A percentile compares a stretch with the other conserved stretches of the same genome.
These are phyloP conservation scores for Ctenopoma multispine DNA, from an alignment of 2,797 vertebrate species.

Conservation along the genomic window DNA sequence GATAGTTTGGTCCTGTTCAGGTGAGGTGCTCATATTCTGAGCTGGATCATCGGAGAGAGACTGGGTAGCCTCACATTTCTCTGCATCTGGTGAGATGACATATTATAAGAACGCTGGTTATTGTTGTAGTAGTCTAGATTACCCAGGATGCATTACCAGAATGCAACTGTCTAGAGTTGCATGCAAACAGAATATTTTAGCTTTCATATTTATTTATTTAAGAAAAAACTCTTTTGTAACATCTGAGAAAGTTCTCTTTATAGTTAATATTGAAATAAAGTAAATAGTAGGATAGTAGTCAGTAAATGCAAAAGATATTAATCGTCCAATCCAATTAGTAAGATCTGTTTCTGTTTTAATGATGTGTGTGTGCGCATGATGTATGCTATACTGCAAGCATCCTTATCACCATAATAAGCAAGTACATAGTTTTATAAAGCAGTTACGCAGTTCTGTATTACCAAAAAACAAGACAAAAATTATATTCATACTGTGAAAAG, in stretches of 20 bases:
- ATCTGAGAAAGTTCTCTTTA: not conserved
- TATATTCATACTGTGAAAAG: not conserved
- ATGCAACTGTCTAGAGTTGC: not conserved
- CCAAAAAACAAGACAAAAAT: not conserved
- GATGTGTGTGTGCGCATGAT: too few relatives aligned
- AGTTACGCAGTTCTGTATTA: not conserved
- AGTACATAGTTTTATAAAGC: not conserved
- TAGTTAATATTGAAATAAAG: not conserved
- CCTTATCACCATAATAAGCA: too few relatives aligned
- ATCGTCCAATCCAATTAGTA: not conserved
- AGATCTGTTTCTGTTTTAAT: not conserved
- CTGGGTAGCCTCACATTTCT: conserved; percentile 61
- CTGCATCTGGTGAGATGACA: conserved; percentile 74
- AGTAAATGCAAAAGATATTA: not conserved
- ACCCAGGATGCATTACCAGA: not conserved
- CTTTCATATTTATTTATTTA: not conserved
- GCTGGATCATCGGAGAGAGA: conserved; percentile 18
- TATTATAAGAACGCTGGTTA: not conserved
- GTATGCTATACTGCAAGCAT: not conserved
- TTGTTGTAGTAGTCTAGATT: not conserved
- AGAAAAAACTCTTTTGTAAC: not conserved
- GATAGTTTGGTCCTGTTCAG: conserved; percentile 29
- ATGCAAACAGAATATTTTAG: not conserved
- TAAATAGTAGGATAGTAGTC: not conserved
- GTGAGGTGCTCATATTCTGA: conserved; percentile 24